Percentiles rank a stretch among this genome's conserved stretches.
These are phyloP conservation scores for Corvus moneduloides DNA, from an alignment of 2,113 vertebrate species.

Conservation along the genomic window DNA sequence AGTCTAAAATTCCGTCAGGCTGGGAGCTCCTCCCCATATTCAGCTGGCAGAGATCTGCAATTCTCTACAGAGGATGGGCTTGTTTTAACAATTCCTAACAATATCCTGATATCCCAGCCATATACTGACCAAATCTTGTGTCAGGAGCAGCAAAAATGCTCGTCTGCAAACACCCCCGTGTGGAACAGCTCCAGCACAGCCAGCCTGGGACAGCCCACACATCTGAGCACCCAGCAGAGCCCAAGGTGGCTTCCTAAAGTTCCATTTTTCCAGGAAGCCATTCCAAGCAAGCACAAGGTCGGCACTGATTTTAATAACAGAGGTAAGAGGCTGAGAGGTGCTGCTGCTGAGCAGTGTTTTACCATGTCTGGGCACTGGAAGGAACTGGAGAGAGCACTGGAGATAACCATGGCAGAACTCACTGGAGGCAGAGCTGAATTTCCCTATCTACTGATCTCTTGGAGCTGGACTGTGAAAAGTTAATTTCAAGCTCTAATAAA, in stretches of 20 bases:
- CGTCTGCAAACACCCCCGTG: background rate
- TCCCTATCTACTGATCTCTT: background rate
- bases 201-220: background rate
- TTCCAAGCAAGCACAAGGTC: background rate
- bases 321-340: background rate
- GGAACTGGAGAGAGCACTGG: background rate
- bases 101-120: background rate
- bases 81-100: background rate
- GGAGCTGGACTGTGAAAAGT: slow-evolving; percentile 50
- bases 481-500: slow-evolving; percentile 64
- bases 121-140: background rate
- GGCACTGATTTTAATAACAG: background rate
- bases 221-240: background rate
- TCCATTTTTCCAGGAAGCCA: background rate
- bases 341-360: background rate
- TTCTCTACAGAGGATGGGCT: background rate
- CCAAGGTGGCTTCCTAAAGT: background rate
- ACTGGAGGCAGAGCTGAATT: background rate
- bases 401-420: background rate
- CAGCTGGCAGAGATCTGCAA: background rate
- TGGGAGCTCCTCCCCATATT: background rate
- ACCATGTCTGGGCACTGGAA: background rate
- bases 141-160: background rate
- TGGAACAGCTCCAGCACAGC: background rate
- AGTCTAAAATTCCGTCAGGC: background rate